Percentiles rank a stretch among this genome's conserved stretches.
These are phyloP conservation scores for Ptychadena robeensis DNA, from an alignment of 2,797 vertebrate genomes.

Conservation along the genomic window DNA sequence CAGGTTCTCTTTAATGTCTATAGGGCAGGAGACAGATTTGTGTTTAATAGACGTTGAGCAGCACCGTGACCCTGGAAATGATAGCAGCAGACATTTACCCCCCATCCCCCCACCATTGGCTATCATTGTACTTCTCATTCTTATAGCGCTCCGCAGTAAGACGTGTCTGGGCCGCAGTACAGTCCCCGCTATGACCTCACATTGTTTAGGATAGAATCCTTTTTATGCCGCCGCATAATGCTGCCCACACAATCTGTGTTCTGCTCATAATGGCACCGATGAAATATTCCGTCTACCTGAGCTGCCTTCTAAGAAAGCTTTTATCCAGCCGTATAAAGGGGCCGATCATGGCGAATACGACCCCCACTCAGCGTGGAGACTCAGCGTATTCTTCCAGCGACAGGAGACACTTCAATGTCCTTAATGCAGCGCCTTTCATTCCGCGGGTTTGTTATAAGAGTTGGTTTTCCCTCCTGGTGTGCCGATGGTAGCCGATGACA, in stretches of 20 bases:
- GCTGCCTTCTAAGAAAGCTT: constrained; percentile 7
- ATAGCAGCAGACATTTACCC: background rate
- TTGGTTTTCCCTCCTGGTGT: background rate
- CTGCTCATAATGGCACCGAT: background rate
- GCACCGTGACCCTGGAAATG: background rate
- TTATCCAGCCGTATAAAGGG: constrained; percentile 26
- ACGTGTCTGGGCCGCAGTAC: background rate
- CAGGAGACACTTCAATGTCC: background rate
- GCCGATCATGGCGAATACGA: constrained; percentile 24
- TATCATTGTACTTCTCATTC: background rate
- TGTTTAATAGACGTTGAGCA: background rate
- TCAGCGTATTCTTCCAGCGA: background rate
- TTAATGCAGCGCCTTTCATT: background rate
- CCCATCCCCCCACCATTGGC: background rate
- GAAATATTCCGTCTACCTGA: constrained; percentile 5
- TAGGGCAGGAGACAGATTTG: too few species aligned
- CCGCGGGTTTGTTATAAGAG: background rate
- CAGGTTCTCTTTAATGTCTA: too few species aligned
- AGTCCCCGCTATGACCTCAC: background rate
- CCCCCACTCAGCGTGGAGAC: constrained; percentile 3
- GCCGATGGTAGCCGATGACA: background rate
- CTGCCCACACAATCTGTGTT: background rate
- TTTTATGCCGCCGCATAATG: constrained; percentile 31
- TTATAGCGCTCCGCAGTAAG: constrained; percentile 14
- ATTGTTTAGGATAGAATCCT: constrained; percentile 15